Evolutionary conservation across 64 coral and sea anemone species (phyloP), one percentile per base, ranked within the genome.

Genomic region (Montipora foliosa): DNA sequence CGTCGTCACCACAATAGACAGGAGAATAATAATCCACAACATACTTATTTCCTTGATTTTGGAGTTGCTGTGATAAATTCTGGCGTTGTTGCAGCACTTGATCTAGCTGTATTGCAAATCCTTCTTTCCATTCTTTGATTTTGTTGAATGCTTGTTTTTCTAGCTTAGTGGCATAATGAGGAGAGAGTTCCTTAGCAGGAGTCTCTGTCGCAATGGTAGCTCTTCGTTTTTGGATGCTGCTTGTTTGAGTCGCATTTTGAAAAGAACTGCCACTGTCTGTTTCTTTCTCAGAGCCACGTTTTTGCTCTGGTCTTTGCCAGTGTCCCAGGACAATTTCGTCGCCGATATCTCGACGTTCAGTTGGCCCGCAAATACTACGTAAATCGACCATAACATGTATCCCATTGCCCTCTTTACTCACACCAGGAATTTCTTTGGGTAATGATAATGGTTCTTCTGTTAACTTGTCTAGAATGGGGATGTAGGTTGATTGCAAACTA

Each of bases 91-190:
- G 57, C 13, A 82, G 29, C 14, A 82, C 58, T 19, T 82, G 53
- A 15, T 82, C 80, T 25, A 82, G 24, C 24, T 62, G 57, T 17
- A 82, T 16, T 1, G 80, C 9, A 66, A 82, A 82, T 82, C 80
- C 80, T 66, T 82, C 80, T 66, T 66, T 82, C 80, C 80, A 82
- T 24, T 82, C 55, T 66, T 82, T 82, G 29, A 82, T 82, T 82
- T 45, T 82, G 8, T 62, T 82, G 13, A 82, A 82, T 10, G 80
- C 80, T 44, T 82, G 55, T 82, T 82, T 82, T 58, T 82, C 80
- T 24, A 64, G 25, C 8, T 61, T 62, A 64, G 80, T 82, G 13
- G 80, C 80, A 66, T 82, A 82, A 37, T 82, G 13, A 16, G 80
- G 80, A 1, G 80, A 66, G 0, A 66, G 58, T 29, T 82, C 80